phyloP scores from a whole-genome alignment of 1,140 invertebrate genomes.

The Nymphalis io region DNA sequence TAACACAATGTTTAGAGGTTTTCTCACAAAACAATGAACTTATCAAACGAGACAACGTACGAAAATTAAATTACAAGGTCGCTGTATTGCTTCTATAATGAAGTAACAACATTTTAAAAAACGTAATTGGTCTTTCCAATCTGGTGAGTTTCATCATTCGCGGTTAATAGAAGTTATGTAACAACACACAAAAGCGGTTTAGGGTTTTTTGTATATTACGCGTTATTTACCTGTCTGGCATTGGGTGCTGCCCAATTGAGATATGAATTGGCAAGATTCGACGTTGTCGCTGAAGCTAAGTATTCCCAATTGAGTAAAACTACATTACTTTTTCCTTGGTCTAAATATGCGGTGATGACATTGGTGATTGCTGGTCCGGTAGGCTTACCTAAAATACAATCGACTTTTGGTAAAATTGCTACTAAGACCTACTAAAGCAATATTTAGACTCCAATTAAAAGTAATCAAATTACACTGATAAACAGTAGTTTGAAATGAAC shows the following conservation, averaged over 20 bases:
- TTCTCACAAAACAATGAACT: too few relatives aligned
- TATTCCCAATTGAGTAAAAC: slow-evolving; percentile 68
- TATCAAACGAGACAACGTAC: too few relatives aligned
- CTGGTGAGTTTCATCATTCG: too few relatives aligned
- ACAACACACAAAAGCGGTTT: not conserved
- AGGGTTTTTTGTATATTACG: not conserved
- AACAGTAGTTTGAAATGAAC: too few relatives aligned
- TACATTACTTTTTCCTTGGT: slow-evolving; percentile 60
- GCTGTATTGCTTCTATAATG: too few relatives aligned
- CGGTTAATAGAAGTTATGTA: not conserved
- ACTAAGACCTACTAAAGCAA: too few relatives aligned
- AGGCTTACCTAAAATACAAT: slow-evolving; percentile 52
- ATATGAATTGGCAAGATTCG: slow-evolving; percentile 56
- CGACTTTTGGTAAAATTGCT: too few relatives aligned
- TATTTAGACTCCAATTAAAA: too few relatives aligned
- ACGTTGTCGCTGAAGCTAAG: slow-evolving; percentile 50
- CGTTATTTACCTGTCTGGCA: slow-evolving; percentile 55
- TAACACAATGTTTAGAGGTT: too few relatives aligned
- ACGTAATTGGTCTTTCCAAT: too few relatives aligned
- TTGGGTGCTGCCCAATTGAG: slow-evolving; percentile 69
- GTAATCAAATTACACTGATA: too few relatives aligned
- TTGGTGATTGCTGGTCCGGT: slow-evolving; percentile 56
- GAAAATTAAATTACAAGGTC: too few relatives aligned
- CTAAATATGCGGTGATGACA: slow-evolving; percentile 56
- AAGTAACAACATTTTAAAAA: not conserved